Evolutionary conservation across 2,888 invertebrate genomes (phyloP).

Genomic region (Stratiomys singularior): DNA sequence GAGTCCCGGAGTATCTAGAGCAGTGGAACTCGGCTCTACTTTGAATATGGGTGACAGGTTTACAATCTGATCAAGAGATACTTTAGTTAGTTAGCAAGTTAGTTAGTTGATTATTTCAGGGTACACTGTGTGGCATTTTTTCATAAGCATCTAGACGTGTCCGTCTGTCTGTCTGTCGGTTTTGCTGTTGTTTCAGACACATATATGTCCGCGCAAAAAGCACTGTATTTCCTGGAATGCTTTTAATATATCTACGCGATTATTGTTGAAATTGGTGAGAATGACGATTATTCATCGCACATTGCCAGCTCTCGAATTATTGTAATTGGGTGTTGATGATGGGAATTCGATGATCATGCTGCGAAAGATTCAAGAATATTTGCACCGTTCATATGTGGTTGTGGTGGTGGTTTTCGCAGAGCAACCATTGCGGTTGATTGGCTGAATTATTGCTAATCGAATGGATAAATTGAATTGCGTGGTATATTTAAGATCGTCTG

Average conservation of each 20-base stretch:
- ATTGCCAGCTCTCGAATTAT: slow-evolving; percentile 16
- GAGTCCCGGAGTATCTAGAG: slow-evolving; percentile 33
- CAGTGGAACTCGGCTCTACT: slow-evolving; percentile 24
- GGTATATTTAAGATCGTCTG: too few species aligned
- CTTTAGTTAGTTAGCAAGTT: too few species aligned
- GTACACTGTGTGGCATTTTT: too few species aligned
- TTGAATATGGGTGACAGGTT: slow-evolving; percentile 43
- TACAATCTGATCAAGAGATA: slow-evolving; percentile 13
- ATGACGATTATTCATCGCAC: slow-evolving; percentile 40
- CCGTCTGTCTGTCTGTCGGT: not conserved
- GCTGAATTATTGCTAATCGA: slow-evolving; percentile 6
- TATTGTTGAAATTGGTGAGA: slow-evolving; percentile 39
- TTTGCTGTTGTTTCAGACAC: not conserved
- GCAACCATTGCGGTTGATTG: not conserved
- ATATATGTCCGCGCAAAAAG: slow-evolving; percentile 1
- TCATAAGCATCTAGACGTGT: not conserved
- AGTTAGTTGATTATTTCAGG: too few species aligned
- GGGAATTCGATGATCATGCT: slow-evolving; percentile 25
- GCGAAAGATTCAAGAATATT: not conserved
- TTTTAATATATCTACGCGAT: slow-evolving; percentile 22
- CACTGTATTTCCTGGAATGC: slow-evolving; percentile 41
- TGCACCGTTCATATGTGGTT: too few species aligned
- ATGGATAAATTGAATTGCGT: not conserved
- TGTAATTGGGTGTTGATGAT: slow-evolving; percentile 44
- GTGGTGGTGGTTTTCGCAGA: too few species aligned